These are phyloP conservation scores for Drosophila kanapiae DNA, from an alignment of 1,140 invertebrate species.

Conservation along the genomic window DNA sequence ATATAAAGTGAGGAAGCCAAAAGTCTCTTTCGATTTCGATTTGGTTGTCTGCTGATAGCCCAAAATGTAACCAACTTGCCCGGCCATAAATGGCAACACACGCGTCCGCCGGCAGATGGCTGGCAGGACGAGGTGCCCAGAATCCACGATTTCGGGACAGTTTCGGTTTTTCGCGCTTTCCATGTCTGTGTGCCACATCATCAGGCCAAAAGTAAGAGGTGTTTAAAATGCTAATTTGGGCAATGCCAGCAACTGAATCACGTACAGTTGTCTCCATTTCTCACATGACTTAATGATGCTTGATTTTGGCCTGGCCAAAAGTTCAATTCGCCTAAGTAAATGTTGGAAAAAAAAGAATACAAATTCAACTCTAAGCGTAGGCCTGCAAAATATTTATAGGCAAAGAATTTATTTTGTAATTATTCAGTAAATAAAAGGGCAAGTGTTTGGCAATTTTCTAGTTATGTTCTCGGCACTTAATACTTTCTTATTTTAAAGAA, in stretches of 20 bases:
- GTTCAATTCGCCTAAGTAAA: background rate
- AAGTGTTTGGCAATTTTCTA: background rate
- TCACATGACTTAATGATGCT: conserved; percentile 53
- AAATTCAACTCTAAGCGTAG: background rate
- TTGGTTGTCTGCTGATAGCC: conserved; percentile 75
- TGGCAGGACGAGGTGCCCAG: conserved; percentile 39
- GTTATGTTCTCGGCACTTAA: background rate
- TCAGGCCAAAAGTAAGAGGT: conserved; percentile 78
- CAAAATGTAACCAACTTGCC: conserved; percentile 64
- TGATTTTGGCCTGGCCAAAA: conserved; percentile 23
- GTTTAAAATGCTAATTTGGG: conserved; percentile 81
- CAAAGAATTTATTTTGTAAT: background rate
- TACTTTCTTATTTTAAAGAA: background rate
- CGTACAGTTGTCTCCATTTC: conserved; percentile 56
- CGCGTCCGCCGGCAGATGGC: conserved; percentile 61
- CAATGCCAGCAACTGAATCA: conserved; percentile 63
- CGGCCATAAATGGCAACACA: conserved; percentile 73
- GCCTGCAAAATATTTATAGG: background rate
- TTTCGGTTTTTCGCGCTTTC: conserved; percentile 40
- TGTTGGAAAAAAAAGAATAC: background rate
- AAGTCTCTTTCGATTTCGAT: conserved; percentile 59
- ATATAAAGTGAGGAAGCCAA: conserved; percentile 72
- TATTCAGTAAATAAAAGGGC: background rate
- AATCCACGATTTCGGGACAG: conserved; percentile 30
- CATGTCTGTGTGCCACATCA: conserved; percentile 66